Evolutionary conservation across 2,797 vertebrate genomes (phyloP).

Genomic region (Jordanella pulchra): DNA sequence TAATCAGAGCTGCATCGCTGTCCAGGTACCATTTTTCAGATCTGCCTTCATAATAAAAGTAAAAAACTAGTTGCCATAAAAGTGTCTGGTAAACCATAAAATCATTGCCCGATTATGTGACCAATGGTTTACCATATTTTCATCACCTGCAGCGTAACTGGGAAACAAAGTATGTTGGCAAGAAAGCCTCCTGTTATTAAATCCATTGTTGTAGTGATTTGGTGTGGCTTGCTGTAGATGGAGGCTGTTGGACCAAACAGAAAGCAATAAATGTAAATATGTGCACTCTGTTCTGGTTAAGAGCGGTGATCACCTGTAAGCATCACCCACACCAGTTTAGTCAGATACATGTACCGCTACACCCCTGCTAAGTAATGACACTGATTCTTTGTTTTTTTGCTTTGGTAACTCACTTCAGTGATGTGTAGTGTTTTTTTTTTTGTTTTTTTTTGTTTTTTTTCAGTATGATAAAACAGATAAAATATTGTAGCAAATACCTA

Average conservation of each 20-base stretch:
- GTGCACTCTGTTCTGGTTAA: neutral
- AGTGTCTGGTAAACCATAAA: neutral
- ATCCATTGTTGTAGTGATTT: neutral
- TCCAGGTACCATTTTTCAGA: neutral
- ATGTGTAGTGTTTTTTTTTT: constrained; percentile 15
- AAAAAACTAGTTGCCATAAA: neutral
- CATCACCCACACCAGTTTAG: neutral
- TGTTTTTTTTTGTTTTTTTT: neutral
- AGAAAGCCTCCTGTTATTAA: neutral
- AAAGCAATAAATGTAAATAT: neutral
- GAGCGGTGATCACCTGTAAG: neutral
- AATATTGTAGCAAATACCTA: constrained; percentile 37
- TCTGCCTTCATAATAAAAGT: neutral
- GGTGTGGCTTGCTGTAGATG: neutral
- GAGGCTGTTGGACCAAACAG: neutral
- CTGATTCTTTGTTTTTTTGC: constrained; percentile 9
- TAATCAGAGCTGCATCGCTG: neutral
- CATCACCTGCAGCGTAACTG: neutral
- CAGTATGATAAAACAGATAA: constrained; percentile 33
- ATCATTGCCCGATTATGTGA: neutral
- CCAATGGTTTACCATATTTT: neutral
- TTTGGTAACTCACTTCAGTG: constrained; percentile 14
- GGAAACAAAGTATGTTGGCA: neutral
- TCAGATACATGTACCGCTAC: neutral
- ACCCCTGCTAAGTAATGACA: constrained; percentile 14